Base-by-base conservation (phyloP, 2,888 invertebrate species). In the Blomia tropicalis region DNA sequence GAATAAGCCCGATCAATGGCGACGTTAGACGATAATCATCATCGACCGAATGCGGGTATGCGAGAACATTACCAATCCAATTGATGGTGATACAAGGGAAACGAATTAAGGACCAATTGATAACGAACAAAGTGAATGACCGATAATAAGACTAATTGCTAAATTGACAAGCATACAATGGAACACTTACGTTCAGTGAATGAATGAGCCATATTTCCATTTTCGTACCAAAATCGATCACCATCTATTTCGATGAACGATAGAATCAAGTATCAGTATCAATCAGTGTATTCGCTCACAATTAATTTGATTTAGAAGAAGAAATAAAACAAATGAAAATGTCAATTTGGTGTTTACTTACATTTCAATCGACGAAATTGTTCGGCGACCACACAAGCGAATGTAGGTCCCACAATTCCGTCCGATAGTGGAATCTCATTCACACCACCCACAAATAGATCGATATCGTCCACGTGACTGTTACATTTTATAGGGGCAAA, bases 221-320 rank as follows among this genome's bases (percentile, higher is more conserved):
- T 67, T 53, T 69, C 69, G 44, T 66, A 69, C 69, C 69, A 69
- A 43, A 66, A 69, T 36, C 69, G 63, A 59, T 69, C 69, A 14
- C 67, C 69, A 1, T 64, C 62, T 62, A 43, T 36, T 23, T 11
- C n/a, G 17, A 22, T 19, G 4, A 11, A 5, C n/a, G 44, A 44
- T 19, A 7, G 11, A n/a, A n/a, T n/a, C n/a, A n/a, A n/a, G n/a
- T n/a, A n/a, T n/a, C n/a, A n/a, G n/a, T n/a, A n/a, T n/a, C n/a
- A n/a, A n/a, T n/a, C n/a, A n/a, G n/a, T n/a, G n/a, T n/a, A n/a
- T n/a, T n/a, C n/a, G n/a, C n/a, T n/a, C n/a, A n/a, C n/a, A n/a
- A n/a, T n/a, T n/a, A n/a, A n/a, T n/a, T n/a, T n/a, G n/a, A 44
- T 11, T 11, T 11, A 44, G 22, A 44, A 5, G 19, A n/a, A 44